These are phyloP conservation scores for Cephalopachus bancanus DNA, from an alignment of 2,797 vertebrate genomes.

Conservation along the genomic window DNA sequence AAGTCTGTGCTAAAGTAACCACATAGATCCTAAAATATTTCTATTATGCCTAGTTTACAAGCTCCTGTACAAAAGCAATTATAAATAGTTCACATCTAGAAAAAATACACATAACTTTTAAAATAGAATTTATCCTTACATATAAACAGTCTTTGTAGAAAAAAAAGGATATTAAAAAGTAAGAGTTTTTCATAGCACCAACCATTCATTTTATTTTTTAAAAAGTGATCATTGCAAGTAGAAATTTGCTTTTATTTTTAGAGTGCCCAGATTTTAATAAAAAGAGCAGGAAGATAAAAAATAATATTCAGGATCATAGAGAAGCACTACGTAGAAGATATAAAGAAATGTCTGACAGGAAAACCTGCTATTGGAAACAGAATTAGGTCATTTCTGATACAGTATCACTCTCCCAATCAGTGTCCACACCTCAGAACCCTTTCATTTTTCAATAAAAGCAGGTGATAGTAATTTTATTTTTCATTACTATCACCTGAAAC, in stretches of 20 bases:
- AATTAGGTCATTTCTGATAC: slow-evolving; percentile 60
- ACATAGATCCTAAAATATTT: slow-evolving; percentile 89
- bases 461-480: not conserved
- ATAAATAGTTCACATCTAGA: slow-evolving; percentile 97
- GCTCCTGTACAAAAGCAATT: slow-evolving; percentile 95
- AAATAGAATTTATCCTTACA: slow-evolving; percentile 94
- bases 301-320: slow-evolving; percentile 57
- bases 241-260: slow-evolving; percentile 65
- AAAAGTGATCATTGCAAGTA: slow-evolving; percentile 78
- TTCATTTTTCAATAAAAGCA: slow-evolving; percentile 62
- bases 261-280: slow-evolving; percentile 59
- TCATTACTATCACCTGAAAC: slow-evolving; percentile 49
- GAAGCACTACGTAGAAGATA: slow-evolving; percentile 43
- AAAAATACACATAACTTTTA: slow-evolving; percentile 95
- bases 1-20: slow-evolving; percentile 89
- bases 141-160: slow-evolving; percentile 93
- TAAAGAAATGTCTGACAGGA: not conserved
- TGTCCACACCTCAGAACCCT: slow-evolving; percentile 64
- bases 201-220: slow-evolving; percentile 57
- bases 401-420: not conserved
- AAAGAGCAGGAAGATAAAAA: slow-evolving; percentile 60
- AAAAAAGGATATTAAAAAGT: slow-evolving; percentile 82
- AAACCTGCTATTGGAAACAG: slow-evolving; percentile 41
- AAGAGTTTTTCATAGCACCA: slow-evolving; percentile 90
- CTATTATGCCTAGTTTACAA: slow-evolving; percentile 92